A percentile compares a stretch with the other conserved stretches of the same genome.
These are phyloP conservation scores for Neria commutata DNA, from an alignment of 2,888 invertebrate genomes.

Conservation along the genomic window DNA sequence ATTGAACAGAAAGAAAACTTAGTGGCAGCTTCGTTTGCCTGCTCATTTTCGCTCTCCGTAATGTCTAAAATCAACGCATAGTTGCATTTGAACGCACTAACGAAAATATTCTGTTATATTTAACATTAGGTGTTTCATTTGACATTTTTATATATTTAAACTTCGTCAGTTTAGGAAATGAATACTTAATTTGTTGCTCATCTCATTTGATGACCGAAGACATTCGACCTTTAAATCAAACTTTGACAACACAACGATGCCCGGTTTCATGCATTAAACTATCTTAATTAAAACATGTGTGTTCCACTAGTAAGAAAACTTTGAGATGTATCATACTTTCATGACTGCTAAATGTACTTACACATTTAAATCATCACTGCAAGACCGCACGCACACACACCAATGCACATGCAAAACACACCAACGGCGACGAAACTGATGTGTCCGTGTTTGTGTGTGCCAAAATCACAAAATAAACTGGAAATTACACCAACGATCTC, in stretches of 20 bases:
- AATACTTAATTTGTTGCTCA: neutral
- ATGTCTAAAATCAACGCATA: neutral
- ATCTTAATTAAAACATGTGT: too few relatives aligned
- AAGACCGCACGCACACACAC: constrained; percentile 23
- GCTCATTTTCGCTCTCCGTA: constrained; percentile 2
- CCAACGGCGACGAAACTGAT: constrained; percentile 5
- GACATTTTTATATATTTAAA: neutral
- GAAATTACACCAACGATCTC: constrained; percentile 23
- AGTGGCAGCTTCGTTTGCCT: too few relatives aligned
- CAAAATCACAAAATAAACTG: neutral
- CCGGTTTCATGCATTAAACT: too few relatives aligned
- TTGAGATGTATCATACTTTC: too few relatives aligned
- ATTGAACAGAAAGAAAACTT: too few relatives aligned
- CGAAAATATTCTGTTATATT: neutral
- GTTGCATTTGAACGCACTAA: neutral
- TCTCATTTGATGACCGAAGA: neutral
- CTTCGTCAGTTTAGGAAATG: neutral
- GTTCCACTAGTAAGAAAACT: too few relatives aligned
- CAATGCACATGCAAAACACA: constrained; percentile 25
- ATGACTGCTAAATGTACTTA: constrained; percentile 28
- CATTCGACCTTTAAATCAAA: too few relatives aligned
- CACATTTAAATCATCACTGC: constrained; percentile 44
- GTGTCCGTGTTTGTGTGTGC: constrained; percentile 2
- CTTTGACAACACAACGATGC: too few relatives aligned
- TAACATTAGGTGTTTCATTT: neutral